phyloP scores from a whole-genome alignment of 2,888 invertebrate species.

The Agrypnus murinus region DNA sequence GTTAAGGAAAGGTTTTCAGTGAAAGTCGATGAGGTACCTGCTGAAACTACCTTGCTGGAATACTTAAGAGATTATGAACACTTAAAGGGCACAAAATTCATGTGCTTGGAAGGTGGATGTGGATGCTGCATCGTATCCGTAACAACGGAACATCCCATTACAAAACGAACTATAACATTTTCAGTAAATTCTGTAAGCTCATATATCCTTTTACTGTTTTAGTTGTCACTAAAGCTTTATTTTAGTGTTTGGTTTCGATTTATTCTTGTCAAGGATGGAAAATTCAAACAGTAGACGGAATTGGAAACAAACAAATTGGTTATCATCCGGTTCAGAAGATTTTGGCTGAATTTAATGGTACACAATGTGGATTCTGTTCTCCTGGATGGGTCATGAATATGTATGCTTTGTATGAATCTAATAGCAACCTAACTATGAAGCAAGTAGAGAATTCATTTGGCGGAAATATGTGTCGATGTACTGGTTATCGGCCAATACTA shows the following conservation, averaged over 20 bases:
- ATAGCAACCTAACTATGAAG: conserved; percentile 72
- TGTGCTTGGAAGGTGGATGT: conserved; percentile 85
- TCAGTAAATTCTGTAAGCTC: conserved; percentile 80
- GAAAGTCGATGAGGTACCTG: conserved; percentile 67
- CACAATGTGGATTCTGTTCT: conserved; percentile 82
- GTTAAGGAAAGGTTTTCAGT: conserved; percentile 57
- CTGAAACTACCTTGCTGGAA: conserved; percentile 77
- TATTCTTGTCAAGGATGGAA: conserved; percentile 77
- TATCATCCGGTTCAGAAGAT: conserved; percentile 78
- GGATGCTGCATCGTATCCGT: conserved; percentile 79
- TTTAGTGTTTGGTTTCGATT: conserved; percentile 73
- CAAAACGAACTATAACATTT: conserved; percentile 72
- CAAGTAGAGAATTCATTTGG: conserved; percentile 79
- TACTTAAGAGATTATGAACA: conserved; percentile 77
- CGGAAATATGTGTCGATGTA: conserved; percentile 84
- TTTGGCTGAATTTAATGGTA: conserved; percentile 77
- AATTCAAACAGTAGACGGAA: conserved; percentile 80
- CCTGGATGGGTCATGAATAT: conserved; percentile 85
- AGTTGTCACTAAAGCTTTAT: not conserved
- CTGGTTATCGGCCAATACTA: conserved; percentile 78
- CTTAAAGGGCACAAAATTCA: conserved; percentile 80
- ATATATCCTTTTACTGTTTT: too few species aligned
- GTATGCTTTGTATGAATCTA: conserved; percentile 72
- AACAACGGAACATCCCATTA: conserved; percentile 70
- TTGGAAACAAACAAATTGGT: conserved; percentile 77